phyloP scores from a whole-genome alignment of 2,888 invertebrate species.

The Corythucha ciliata region DNA sequence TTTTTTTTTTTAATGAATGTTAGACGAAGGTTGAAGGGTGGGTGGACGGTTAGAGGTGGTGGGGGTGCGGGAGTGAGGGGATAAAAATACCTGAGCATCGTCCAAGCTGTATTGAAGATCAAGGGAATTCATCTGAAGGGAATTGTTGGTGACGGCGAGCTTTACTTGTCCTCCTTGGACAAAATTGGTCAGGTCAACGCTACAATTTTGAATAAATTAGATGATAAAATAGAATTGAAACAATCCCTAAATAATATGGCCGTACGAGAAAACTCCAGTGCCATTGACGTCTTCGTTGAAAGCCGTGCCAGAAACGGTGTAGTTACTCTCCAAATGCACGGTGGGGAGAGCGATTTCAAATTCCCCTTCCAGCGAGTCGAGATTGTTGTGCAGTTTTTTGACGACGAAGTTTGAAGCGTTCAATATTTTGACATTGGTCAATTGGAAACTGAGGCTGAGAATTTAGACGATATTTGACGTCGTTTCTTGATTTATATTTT shows the following conservation, averaged over 20 bases:
- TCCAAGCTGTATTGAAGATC: slow-evolving; percentile 18
- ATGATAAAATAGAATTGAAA: neutral
- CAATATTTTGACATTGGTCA: slow-evolving; percentile 16
- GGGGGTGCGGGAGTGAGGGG: neutral
- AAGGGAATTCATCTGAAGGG: slow-evolving; percentile 14
- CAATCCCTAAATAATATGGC: slow-evolving; percentile 2
- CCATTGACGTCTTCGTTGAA: slow-evolving; percentile 21
- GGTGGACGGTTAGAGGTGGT: neutral
- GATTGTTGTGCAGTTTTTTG: slow-evolving; percentile 15
- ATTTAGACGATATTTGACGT: too few species aligned
- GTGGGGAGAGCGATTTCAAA: slow-evolving; percentile 21
- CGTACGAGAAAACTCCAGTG: slow-evolving; percentile 19
- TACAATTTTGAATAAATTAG: slow-evolving; percentile 2
- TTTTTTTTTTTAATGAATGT: too few species aligned
- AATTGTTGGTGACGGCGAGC: slow-evolving; percentile 16
- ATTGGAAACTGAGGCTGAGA: slow-evolving; percentile 14
- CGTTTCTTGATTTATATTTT: too few species aligned
- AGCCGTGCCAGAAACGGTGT: slow-evolving; percentile 17
- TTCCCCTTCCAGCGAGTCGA: too few species aligned
- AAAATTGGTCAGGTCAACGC: slow-evolving; percentile 15
- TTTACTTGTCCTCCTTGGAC: slow-evolving; percentile 22
- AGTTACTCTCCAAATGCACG: slow-evolving; percentile 19
- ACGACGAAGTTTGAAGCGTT: slow-evolving; percentile 22
- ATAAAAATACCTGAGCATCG: slow-evolving; percentile 15
- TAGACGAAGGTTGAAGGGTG: neutral